These are phyloP conservation scores for Cynocephalus volans DNA, from an alignment of 2,113 vertebrate species.

Conservation along the genomic window DNA sequence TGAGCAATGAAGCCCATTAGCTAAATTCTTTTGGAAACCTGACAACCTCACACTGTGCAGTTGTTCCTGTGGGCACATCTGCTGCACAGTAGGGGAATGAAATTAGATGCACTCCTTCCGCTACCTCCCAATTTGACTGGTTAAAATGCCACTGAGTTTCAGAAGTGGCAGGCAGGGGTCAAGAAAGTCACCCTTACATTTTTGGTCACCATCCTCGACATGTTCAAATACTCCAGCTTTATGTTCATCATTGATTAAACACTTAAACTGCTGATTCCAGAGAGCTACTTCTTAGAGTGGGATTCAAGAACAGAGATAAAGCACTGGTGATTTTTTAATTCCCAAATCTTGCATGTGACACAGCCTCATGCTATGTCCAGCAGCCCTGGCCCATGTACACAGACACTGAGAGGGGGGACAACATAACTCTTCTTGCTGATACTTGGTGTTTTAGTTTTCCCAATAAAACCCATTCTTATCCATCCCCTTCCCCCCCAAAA, in stretches of 20 bases:
- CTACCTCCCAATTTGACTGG: background rate
- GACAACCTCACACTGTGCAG: constrained; percentile 69
- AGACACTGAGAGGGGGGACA: background rate
- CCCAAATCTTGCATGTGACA: background rate
- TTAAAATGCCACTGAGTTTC: constrained; percentile 50
- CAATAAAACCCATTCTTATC: background rate
- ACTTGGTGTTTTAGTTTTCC: background rate
- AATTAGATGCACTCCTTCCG: constrained; percentile 47
- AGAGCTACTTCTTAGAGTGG: background rate
- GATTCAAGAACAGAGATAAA: background rate
- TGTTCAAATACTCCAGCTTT: background rate
- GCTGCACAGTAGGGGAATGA: constrained; percentile 54
- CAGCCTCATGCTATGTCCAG: background rate
- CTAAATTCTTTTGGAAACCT: constrained; percentile 83
- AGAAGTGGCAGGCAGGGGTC: background rate
- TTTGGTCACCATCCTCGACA: background rate
- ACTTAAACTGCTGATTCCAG: background rate
- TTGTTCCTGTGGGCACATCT: constrained; percentile 80
- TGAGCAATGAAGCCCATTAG: constrained; percentile 83
- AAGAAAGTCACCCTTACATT: background rate
- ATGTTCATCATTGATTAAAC: background rate
- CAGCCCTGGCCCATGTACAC: background rate
- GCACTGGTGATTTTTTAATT: background rate
- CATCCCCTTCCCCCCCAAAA: background rate
- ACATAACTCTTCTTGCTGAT: background rate